Conservation (phyloP, 2,888 invertebrate genomes). For the Nesidiocoris tenuis region DNA sequence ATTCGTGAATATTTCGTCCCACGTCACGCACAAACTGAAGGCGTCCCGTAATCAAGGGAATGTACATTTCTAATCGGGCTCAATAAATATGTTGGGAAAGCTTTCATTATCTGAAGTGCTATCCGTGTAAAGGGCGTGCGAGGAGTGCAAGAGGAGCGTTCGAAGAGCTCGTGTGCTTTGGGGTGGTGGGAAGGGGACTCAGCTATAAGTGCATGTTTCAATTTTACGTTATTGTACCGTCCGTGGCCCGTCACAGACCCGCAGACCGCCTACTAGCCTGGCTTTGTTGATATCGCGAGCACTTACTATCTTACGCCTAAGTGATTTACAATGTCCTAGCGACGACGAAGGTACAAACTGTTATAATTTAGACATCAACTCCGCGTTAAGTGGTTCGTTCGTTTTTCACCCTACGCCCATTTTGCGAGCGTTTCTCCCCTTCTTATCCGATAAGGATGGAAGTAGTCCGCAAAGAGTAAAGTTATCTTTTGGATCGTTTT, state of each 20-base stretch:
- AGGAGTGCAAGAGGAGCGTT: background rate
- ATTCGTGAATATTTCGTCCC: background rate
- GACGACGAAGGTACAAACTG: slow-evolving; percentile 31
- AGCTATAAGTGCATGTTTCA: slow-evolving; percentile 38
- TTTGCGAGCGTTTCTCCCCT: too few species aligned
- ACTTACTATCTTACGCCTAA: slow-evolving; percentile 45
- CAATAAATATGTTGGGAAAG: slow-evolving; percentile 40
- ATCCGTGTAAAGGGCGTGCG: slow-evolving; percentile 6
- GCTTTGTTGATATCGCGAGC: slow-evolving; percentile 35
- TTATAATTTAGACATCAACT: slow-evolving; percentile 45
- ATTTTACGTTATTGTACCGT: slow-evolving; percentile 36
- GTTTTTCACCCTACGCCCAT: slow-evolving; percentile 17
- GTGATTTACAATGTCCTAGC: slow-evolving; percentile 43
- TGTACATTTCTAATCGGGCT: slow-evolving; percentile 40
- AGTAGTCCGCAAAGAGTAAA: slow-evolving; percentile 20
- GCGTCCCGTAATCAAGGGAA: slow-evolving; percentile 33
- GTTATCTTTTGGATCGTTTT: too few species aligned
- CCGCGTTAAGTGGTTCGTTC: slow-evolving; percentile 40
- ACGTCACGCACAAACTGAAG: slow-evolving; percentile 5
- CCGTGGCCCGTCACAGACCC: slow-evolving; percentile 16
- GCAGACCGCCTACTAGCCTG: slow-evolving; percentile 27
- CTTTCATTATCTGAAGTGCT: slow-evolving; percentile 42
- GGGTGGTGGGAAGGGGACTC: background rate
- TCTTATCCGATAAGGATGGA: slow-evolving; percentile 12
- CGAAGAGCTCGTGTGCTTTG: background rate